Evolutionary conservation across 2,797 vertebrate genomes (phyloP).

Genomic region (Pseudochirops corinnae): DNA sequence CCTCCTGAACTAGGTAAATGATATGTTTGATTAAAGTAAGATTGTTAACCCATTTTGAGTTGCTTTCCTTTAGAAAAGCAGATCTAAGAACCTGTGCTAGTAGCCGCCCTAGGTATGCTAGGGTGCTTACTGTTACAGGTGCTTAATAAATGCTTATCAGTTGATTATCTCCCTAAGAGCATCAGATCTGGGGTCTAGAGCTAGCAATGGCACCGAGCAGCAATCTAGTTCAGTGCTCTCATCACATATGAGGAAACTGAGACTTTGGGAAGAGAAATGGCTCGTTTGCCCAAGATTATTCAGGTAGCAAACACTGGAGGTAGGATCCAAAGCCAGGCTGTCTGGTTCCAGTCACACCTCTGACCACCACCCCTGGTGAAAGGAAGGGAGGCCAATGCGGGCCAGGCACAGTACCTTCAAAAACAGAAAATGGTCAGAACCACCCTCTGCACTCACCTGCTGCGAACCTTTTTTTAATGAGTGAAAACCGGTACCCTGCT

Average conservation of each 20-base stretch:
- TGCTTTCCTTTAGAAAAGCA: too few species aligned
- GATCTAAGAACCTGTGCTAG: too few species aligned
- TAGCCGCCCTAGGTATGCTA: too few species aligned
- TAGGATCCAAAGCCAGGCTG: neutral
- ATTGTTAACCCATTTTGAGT: too few species aligned
- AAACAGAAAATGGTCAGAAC: neutral
- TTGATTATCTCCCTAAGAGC: neutral
- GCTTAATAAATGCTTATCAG: neutral
- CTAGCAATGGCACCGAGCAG: neutral
- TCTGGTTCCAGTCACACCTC: neutral
- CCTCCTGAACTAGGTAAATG: too few species aligned
- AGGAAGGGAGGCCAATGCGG: too few species aligned
- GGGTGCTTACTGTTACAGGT: too few species aligned
- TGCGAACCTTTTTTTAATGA: slow-evolving; percentile 98
- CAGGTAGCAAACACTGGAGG: neutral
- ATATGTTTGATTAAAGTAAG: too few species aligned
- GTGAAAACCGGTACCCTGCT: slow-evolving; percentile 95
- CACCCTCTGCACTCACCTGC: slow-evolving; percentile 89
- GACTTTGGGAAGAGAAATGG: neutral
- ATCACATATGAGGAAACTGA: neutral
- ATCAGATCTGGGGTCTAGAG: neutral
- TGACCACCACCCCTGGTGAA: neutral
- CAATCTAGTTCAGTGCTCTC: neutral
- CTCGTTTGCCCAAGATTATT: neutral
- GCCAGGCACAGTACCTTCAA: too few species aligned